phyloP scores from a whole-genome alignment of 1,140 invertebrate genomes.

The Papilio dardanus region DNA sequence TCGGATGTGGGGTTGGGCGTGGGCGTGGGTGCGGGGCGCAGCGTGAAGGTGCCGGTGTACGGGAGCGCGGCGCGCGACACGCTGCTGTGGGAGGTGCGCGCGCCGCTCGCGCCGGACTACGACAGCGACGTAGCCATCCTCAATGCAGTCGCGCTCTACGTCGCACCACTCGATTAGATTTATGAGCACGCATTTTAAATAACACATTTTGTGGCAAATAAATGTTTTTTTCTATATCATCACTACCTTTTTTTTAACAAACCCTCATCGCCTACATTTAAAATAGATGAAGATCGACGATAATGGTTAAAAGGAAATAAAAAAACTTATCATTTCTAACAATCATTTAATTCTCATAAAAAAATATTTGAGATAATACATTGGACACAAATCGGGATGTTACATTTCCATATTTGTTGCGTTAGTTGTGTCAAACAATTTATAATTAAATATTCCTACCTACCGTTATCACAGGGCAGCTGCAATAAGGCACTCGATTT shows the following conservation, averaged over 20 bases:
- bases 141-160: conserved; percentile 60
- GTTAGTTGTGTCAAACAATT: neutral
- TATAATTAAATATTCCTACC: conserved; percentile 1
- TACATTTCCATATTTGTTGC: neutral
- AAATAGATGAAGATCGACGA: too few species aligned
- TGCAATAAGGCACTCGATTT: conserved; percentile 53
- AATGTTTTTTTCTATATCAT: too few species aligned
- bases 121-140: conserved; percentile 48
- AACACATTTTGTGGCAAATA: too few species aligned
- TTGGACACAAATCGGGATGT: neutral
- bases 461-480: conserved; percentile 52
- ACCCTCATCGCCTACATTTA: too few species aligned
- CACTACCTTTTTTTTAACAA: too few species aligned
- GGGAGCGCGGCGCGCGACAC: conserved; percentile 45
- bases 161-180: conserved; percentile 48
- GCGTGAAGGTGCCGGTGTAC: conserved; percentile 55
- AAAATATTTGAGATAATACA: conserved; percentile 13
- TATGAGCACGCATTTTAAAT: neutral
- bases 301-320: too few species aligned
- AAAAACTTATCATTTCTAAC: neutral
- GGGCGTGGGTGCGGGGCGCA: conserved; percentile 35
- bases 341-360: conserved; percentile 15
- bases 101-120: conserved; percentile 50
- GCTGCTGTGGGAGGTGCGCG: conserved; percentile 48
- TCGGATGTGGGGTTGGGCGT: conserved; percentile 19